Evolutionary conservation across 2,888 invertebrate species (phyloP).

Genomic region (Invenusta paracnida): DNA sequence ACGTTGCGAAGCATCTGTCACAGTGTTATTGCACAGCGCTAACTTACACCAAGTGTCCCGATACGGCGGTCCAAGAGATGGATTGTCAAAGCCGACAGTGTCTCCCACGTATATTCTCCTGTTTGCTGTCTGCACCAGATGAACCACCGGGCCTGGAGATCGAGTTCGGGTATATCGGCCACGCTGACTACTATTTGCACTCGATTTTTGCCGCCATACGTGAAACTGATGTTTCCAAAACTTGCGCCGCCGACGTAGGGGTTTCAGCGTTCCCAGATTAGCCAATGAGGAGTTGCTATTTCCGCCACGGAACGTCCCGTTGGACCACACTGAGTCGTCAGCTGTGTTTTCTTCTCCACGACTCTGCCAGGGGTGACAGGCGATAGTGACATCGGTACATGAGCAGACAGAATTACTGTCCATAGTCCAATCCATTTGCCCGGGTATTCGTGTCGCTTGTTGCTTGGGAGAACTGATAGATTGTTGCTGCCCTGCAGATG

Average conservation of each 20-base stretch:
- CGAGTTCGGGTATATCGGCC: background rate
- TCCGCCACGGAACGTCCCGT: no score
- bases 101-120: no score
- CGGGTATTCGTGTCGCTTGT: background rate
- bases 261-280: background rate
- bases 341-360: background rate
- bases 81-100: no score
- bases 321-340: no score
- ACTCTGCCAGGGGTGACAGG: background rate
- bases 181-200: background rate
- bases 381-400: background rate
- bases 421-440: background rate
- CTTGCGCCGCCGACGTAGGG: background rate
- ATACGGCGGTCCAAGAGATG: no score
- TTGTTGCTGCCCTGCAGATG: no score
- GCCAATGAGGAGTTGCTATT: background rate
- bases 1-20: no score
- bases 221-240: background rate
- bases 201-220: background rate
- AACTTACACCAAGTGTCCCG: no score
- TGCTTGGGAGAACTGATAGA: background rate
- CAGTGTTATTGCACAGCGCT: no score
- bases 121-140: no score
- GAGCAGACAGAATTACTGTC: background rate
- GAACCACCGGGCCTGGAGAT: background rate